Conservation (phyloP, 2,797 vertebrate genomes). For the Ibycter americanus region DNA sequence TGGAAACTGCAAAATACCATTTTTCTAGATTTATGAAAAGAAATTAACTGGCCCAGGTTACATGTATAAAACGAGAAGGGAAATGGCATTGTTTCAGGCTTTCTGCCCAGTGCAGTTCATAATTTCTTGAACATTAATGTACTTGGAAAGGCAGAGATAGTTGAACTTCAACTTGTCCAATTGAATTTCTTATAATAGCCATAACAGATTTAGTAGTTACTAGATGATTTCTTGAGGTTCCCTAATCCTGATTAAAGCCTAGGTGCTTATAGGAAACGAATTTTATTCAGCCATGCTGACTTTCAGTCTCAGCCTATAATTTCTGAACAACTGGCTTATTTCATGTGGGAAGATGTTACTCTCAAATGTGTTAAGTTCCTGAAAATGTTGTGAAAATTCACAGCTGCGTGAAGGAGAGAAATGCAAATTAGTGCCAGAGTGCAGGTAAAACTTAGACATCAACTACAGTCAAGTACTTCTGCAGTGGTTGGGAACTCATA, state of each 20-base stretch:
- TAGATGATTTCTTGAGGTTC: not conserved
- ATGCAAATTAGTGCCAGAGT: not conserved
- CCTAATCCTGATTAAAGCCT: not conserved
- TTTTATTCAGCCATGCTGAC: not conserved
- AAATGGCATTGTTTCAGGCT: not conserved
- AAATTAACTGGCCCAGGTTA: not conserved
- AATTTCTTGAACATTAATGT: not conserved
- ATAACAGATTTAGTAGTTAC: not conserved
- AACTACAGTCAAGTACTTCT: not conserved
- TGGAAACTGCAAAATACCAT: not conserved
- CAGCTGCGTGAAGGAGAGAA: not conserved
- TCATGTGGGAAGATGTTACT: not conserved
- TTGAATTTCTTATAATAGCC: not conserved
- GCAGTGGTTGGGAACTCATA: rapidly evolving
- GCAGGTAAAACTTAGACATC: not conserved
- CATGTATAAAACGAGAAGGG: not conserved
- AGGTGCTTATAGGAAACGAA: not conserved
- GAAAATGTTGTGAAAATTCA: not conserved
- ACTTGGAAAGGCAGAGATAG: not conserved
- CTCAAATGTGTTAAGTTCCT: not conserved
- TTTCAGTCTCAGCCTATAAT: not conserved
- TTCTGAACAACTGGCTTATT: not conserved
- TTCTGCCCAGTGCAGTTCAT: not conserved
- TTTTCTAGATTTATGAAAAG: not conserved
- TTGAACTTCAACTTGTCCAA: not conserved